phyloP scores from a whole-genome alignment of 2,113 vertebrate species.

The Heteronetta atricapilla region DNA sequence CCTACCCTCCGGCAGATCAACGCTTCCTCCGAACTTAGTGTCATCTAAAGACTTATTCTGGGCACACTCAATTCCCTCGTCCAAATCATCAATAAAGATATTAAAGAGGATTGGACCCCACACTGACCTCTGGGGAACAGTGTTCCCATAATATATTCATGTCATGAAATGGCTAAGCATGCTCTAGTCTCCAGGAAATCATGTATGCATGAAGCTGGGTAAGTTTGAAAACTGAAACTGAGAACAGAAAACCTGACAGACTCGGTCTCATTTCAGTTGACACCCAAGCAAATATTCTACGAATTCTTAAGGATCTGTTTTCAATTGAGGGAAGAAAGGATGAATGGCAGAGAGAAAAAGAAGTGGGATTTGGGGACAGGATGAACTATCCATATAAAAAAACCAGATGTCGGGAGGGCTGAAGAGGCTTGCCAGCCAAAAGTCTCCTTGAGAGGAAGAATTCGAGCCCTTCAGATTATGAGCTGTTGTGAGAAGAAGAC shows the following conservation, averaged over 20 bases:
- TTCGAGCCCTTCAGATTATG: background rate
- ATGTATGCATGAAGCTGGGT: background rate
- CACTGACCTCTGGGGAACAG: no score
- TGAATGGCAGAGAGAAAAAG: accelerated
- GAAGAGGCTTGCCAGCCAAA: background rate
- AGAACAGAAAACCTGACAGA: background rate
- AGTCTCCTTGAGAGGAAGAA: background rate
- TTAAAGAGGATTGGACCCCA: no score
- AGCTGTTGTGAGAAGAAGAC: background rate
- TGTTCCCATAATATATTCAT: background rate
- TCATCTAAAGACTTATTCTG: no score
- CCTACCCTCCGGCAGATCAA: no score
- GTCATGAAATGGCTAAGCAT: background rate
- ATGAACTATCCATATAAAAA: background rate
- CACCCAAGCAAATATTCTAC: background rate
- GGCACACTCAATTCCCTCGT: no score
- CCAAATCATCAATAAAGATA: no score
- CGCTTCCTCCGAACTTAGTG: no score
- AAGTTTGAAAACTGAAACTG: background rate
- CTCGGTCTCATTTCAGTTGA: background rate
- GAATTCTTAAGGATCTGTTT: background rate
- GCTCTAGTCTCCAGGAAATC: background rate
- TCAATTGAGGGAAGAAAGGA: background rate
- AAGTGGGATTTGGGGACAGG: background rate
- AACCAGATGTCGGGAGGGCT: background rate